Base-by-base conservation (phyloP, 2,113 vertebrate species). In the Pollimyrus isidori region DNA sequence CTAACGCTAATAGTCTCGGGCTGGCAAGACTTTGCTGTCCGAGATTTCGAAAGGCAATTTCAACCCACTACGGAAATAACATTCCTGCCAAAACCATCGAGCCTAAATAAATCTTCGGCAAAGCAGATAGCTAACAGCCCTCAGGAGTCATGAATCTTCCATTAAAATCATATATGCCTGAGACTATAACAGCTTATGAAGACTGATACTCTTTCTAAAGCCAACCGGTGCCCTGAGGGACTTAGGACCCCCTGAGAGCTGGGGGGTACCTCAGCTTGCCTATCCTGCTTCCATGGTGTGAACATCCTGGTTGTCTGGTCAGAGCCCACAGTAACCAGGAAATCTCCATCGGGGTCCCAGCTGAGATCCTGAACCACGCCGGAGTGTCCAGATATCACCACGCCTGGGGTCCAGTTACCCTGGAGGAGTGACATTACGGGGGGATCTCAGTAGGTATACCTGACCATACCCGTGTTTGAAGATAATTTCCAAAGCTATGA, bases 341-440 rank as follows among this genome's bases (percentile, higher is more conserved):
- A 99, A 69, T 98, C 97, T 88, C 98, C 98, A 91, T 99, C 97
- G 26, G 98, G 97, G 92, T 99, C 98, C 98, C 98, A 99, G 91
- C 95, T 94, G 52, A 99, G 93, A 93, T 98, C 98, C 89, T 98
- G 97, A 69, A 98, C 98, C 52, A 95, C 96, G 89, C 95, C 95
- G 92, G 98, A 99, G 94, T 99, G 98, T 89, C 98, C 98, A 2
- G 98, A 99, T 93, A 99, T 96, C 80, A 98, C 96, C 89, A 98
- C 96, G 76, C 95, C 96, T 58, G 98, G 97, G 92, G 93, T 95
- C 98, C 98, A 99, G 53, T 96, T 95, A 85, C 94, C 95, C 98
- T 99, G 93, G 62, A 69, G 26, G 26, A 4, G 88, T 6, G 84
- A 92, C 65, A 90, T 23, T 7, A 62, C 0, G 56, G 56, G 23